Evolutionary conservation across 2,888 invertebrate species (phyloP), one percentile per base, ranked within the genome.

Genomic region (Pyralis farinalis): DNA sequence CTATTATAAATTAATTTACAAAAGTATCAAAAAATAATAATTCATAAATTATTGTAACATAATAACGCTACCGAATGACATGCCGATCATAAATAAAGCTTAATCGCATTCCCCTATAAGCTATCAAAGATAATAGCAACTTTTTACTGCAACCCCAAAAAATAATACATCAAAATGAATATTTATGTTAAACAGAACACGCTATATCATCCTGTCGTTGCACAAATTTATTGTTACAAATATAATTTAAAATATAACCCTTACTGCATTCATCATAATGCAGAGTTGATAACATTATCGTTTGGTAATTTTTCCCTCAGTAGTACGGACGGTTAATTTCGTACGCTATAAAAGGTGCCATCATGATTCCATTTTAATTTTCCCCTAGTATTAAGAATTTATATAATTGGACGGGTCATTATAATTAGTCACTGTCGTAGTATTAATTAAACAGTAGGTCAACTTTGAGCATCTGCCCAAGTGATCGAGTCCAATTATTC

Each of bases 391-490:
- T 56, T 47, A 56, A 63, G 59, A 64, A 66, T 69, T 63, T 49
- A 55, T 56, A 60, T 69, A 73, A 72, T 70, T 70, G 59, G 57
- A 47, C 45, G 60, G 59, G 63, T 67, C 58, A 65, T 69, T 63
- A 67, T 65, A 70, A 72, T 72, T 70, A 71, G 62, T 69, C 47
- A 30, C n/a, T 37, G 37, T 37, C 30, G 22, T 11, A 30, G 30
- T 28, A 25, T 2, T 25, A 25, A 25, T 25, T n/a, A 25, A 25
- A 8, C 25, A 25, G 25, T 25, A 25, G n/a, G 8, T 25, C 7
- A n/a, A 25, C 25, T 8, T n/a, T 2, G 1, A 7, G n/a, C 3
- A 25, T 16, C 2, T 16, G 4, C 4, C 4, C 3, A 16, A 2
- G 16, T 4, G 16, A 16, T 16, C 16, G 16, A n/a, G n/a, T n/a